Conservation (phyloP, 2,797 vertebrate species). For the Tangara arthus region DNA sequence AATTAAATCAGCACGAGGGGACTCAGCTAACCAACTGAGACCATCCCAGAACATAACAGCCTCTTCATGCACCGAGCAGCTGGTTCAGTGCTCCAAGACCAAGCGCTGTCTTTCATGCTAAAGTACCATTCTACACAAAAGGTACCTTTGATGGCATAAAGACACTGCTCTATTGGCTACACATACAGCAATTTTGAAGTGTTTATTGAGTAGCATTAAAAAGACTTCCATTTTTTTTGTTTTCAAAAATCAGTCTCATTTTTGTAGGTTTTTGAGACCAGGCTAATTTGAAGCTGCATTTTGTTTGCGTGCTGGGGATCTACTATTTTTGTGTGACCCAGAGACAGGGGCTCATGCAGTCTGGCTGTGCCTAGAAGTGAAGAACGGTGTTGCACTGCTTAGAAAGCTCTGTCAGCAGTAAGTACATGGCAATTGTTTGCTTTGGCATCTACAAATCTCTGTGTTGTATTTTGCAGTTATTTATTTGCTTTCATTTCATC, state of each 20-base stretch:
- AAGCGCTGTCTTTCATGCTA: neutral
- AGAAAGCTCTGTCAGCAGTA: neutral
- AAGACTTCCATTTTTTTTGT: neutral
- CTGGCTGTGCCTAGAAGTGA: neutral
- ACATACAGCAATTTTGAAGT: neutral
- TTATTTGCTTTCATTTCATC: neutral
- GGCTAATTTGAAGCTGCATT: neutral
- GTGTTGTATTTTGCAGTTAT: neutral
- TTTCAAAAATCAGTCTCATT: neutral
- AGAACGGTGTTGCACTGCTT: neutral
- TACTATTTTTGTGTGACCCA: neutral
- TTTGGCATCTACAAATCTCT: neutral
- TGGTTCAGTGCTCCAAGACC: neutral
- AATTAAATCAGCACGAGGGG: conserved; percentile 44
- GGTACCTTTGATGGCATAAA: neutral
- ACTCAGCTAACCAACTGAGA: conserved; percentile 4
- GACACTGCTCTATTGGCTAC: neutral
- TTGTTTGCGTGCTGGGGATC: neutral
- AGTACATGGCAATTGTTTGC: neutral
- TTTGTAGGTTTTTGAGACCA: neutral
- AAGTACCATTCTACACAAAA: neutral
- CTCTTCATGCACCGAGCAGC: neutral
- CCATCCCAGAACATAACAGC: neutral
- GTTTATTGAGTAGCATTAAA: neutral
- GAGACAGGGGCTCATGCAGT: neutral